Conservation (phyloP, 2,113 vertebrate species). For the Melanotaenia duboulayi region DNA sequence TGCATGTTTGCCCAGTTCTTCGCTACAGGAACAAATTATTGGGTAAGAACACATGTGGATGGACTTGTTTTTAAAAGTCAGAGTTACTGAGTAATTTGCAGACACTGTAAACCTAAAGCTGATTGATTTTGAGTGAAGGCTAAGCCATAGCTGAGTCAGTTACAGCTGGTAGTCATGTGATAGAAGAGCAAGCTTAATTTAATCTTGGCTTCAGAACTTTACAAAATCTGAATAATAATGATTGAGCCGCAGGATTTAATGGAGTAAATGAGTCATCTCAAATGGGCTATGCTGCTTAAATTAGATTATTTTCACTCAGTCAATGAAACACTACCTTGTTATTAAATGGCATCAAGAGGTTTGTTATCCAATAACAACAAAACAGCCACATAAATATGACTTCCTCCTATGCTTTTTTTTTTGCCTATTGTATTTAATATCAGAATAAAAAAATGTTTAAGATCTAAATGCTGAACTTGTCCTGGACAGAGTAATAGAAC, state of each 20-base stretch:
- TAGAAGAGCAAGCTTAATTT: slow-evolving; percentile 24
- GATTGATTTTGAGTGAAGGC: slow-evolving; percentile 19
- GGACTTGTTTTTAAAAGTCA: slow-evolving; percentile 40
- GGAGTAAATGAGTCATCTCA: slow-evolving; percentile 26
- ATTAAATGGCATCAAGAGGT: not conserved
- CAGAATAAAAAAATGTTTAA: too few relatives aligned
- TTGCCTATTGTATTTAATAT: too few relatives aligned
- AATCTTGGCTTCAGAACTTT: slow-evolving; percentile 17
- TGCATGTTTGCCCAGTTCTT: slow-evolving; percentile 22
- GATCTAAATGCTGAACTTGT: too few relatives aligned
- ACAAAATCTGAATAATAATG: slow-evolving; percentile 24
- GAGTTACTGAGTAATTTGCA: slow-evolving; percentile 36
- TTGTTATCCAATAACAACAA: not conserved
- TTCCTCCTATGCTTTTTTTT: too few relatives aligned
- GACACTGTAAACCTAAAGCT: slow-evolving; percentile 8
- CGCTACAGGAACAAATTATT: slow-evolving; percentile 30
- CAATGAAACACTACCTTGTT: not conserved
- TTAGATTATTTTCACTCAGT: slow-evolving; percentile 45
- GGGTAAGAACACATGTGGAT: not conserved
- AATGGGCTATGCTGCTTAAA: slow-evolving; percentile 39
- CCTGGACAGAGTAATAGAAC: too few relatives aligned
- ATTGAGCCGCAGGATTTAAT: slow-evolving; percentile 32
- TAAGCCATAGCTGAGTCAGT: slow-evolving; percentile 13
- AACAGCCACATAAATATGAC: too few relatives aligned
- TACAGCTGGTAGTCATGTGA: slow-evolving; percentile 17